These are phyloP conservation scores for Actenoides lindsayi DNA, from an alignment of 2,113 vertebrate species.

Conservation along the genomic window DNA sequence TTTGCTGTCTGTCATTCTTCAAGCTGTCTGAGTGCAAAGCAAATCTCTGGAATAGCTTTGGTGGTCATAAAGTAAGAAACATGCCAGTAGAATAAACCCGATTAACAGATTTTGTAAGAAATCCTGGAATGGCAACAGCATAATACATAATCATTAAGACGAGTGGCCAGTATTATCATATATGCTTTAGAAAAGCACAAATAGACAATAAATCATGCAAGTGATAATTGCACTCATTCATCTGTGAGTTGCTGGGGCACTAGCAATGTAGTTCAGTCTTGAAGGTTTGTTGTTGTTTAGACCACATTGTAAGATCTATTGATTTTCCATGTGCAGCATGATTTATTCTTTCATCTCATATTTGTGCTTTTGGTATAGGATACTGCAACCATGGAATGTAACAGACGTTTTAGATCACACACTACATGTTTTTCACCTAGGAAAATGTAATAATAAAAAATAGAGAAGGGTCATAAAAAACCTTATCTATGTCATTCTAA, in stretches of 20 bases:
- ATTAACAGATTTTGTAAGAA: neutral
- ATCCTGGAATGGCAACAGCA: neutral
- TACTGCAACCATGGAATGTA: neutral
- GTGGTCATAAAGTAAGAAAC: neutral
- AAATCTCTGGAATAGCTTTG: neutral
- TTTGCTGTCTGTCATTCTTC: neutral
- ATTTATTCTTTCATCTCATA: constrained; percentile 39
- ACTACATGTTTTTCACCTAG: neutral
- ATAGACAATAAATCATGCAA: neutral
- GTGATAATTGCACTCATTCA: neutral
- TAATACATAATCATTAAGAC: neutral
- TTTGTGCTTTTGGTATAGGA: neutral
- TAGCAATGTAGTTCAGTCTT: neutral
- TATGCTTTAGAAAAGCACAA: neutral
- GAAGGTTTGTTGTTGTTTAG: neutral
- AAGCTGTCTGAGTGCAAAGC: neutral
- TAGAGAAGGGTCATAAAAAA: constrained; percentile 3
- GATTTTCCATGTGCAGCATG: neutral
- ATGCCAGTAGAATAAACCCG: neutral
- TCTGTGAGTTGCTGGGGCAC: neutral
- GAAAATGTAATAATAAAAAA: constrained; percentile 9
- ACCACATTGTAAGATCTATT: constrained; percentile 11
- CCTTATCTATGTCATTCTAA: neutral
- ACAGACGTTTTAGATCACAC: neutral
- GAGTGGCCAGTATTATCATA: neutral